These are phyloP conservation scores for Luperina testacea DNA, from an alignment of 2,888 invertebrate genomes.

Conservation along the genomic window DNA sequence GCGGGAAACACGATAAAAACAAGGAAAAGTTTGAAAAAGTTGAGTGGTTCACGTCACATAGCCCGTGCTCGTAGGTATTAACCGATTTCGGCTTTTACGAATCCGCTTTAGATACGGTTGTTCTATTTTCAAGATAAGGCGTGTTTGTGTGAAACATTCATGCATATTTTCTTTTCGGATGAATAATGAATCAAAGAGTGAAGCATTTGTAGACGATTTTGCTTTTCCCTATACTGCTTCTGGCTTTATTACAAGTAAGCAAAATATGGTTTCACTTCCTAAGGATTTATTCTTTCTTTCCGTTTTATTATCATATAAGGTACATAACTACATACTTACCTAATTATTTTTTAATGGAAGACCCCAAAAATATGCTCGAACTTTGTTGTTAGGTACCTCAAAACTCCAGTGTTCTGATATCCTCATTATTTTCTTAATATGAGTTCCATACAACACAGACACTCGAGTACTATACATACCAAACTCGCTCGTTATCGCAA, in stretches of 20 bases:
- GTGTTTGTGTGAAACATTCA: slow-evolving; percentile 33
- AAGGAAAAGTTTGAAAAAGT: slow-evolving; percentile 59
- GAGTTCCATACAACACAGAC: background rate
- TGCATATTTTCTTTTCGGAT: slow-evolving; percentile 34
- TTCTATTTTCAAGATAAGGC: slow-evolving; percentile 34
- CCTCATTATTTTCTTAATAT: slow-evolving; percentile 28
- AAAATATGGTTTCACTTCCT: background rate
- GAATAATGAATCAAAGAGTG: slow-evolving; percentile 54
- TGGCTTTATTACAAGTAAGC: background rate
- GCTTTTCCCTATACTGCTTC: background rate
- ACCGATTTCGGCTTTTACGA: slow-evolving; percentile 44
- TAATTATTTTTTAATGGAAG: background rate
- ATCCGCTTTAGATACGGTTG: slow-evolving; percentile 47
- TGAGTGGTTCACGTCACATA: slow-evolving; percentile 37
- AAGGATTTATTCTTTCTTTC: background rate
- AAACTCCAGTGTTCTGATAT: background rate
- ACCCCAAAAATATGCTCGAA: background rate
- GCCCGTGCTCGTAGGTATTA: slow-evolving; percentile 24
- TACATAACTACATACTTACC: background rate
- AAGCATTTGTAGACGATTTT: slow-evolving; percentile 23
- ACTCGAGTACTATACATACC: slow-evolving; percentile 5
- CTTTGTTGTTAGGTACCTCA: background rate
- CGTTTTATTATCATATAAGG: background rate
- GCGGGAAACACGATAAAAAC: slow-evolving; percentile 54
- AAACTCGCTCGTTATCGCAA: slow-evolving; percentile 39